Evolutionary conservation across 2,888 invertebrate species (phyloP), one percentile per base, ranked within the genome.

Genomic region (Heliconius aoede): DNA sequence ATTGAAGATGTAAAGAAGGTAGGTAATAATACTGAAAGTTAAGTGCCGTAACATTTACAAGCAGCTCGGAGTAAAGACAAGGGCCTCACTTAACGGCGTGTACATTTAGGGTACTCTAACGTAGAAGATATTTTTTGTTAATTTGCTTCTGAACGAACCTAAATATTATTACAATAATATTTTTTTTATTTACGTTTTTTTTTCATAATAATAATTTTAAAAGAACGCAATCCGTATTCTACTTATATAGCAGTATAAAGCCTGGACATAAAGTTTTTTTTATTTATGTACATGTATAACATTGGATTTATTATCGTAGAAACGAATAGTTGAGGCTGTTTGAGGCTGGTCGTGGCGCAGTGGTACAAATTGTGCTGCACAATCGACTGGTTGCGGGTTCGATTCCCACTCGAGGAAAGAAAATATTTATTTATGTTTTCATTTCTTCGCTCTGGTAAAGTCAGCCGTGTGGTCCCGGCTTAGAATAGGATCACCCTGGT

Each of bases 1-100:
- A 60, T 58, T 72, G 60, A 72, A 68, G 30, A 64, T 73, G 28
- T 69, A 74, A 77, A 40, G 46, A 40, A 68, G 74, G 74, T 71
- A 68, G 74, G 74, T 71, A 71, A 77, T 55, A 77, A 71, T 77
- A 64, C 74, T 77, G 51, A 76, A 76, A 73, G 76, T 76, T 76
- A 76, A 76, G 67, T 73, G 40, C 68, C 68, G 73, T 73, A 73
- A 76, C 68, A 26, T 73, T 76, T 73, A 73, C 73, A 61, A 36
- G 46, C 76, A 76, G 36, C 71, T 60, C 58, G 30, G 60, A 60
- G 36, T 36, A 36, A 71, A 71, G 71, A 71, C 71, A 60, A 71
- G 60, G 71, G 60, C 71, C 71, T 71, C 60, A 60, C 58, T 71
- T 71, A 71, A 71, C 71, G 71, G 58, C 32, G 58, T 58, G 26